Evolutionary conservation across 2,888 invertebrate genomes (phyloP).

Genomic region (Melanophora roralis): DNA sequence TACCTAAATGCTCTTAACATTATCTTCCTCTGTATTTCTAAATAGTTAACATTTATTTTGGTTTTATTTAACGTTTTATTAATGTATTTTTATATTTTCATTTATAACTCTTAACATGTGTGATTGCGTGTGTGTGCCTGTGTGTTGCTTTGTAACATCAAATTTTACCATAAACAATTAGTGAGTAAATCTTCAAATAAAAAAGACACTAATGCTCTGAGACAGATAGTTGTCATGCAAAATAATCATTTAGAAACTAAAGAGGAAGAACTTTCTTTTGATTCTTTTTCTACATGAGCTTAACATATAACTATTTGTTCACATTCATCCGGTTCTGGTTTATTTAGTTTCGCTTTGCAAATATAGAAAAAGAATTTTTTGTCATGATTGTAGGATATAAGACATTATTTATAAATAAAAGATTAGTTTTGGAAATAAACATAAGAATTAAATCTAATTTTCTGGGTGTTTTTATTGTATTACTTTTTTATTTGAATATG

Average conservation of each 20-base stretch:
- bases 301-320: neutral
- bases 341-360: neutral
- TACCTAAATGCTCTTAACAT: neutral
- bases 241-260: constrained; percentile 49
- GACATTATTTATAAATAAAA: constrained; percentile 47
- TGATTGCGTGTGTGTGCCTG: neutral
- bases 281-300: neutral
- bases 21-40: neutral
- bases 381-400: constrained; percentile 30
- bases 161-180: constrained; percentile 42
- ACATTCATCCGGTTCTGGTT: neutral
- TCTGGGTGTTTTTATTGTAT: neutral
- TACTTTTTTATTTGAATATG: neutral
- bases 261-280: neutral
- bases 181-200: constrained; percentile 7
- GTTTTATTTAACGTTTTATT: too few relatives aligned
- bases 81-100: neutral
- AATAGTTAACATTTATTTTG: constrained; percentile 9
- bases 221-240: constrained; percentile 56
- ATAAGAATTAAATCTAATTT: constrained; percentile 11
- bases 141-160: constrained; percentile 17
- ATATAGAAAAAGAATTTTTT: neutral
- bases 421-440: neutral
- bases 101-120: neutral
- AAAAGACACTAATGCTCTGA: neutral